Evolutionary conservation across 1,140 invertebrate genomes (phyloP).

Genomic region (Brachionus sp.): DNA sequence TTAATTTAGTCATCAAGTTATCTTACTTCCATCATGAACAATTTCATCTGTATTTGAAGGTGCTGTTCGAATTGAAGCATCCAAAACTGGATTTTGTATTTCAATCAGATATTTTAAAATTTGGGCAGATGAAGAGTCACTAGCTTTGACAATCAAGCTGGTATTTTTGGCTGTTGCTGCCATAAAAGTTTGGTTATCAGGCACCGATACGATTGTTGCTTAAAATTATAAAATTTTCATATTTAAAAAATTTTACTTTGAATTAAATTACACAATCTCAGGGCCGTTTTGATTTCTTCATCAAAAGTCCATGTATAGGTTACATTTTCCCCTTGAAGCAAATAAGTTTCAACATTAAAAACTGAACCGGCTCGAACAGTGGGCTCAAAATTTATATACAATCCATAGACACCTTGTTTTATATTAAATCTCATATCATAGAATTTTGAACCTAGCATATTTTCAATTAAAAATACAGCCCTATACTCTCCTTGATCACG

Average conservation of each 20-base stretch:
- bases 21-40: background rate
- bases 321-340: background rate
- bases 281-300: background rate
- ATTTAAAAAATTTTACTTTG: background rate
- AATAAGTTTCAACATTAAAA: slow-evolving; percentile 19
- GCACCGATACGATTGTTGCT: background rate
- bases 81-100: background rate
- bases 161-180: background rate
- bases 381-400: slow-evolving; percentile 13
- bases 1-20: background rate
- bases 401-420: slow-evolving; percentile 24
- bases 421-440: background rate
- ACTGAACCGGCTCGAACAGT: background rate
- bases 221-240: background rate
- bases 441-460: slow-evolving; percentile 24
- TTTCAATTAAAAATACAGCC: slow-evolving; percentile 12
- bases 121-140: slow-evolving; percentile 1
- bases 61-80: background rate
- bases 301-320: slow-evolving; percentile 30
- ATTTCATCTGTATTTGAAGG: background rate
- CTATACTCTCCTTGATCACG: slow-evolving; percentile 1
- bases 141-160: background rate
- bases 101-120: background rate
- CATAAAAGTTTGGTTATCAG: background rate
- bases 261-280: background rate